phyloP scores from a whole-genome alignment of 2,113 vertebrate species.

The Columbina picui region DNA sequence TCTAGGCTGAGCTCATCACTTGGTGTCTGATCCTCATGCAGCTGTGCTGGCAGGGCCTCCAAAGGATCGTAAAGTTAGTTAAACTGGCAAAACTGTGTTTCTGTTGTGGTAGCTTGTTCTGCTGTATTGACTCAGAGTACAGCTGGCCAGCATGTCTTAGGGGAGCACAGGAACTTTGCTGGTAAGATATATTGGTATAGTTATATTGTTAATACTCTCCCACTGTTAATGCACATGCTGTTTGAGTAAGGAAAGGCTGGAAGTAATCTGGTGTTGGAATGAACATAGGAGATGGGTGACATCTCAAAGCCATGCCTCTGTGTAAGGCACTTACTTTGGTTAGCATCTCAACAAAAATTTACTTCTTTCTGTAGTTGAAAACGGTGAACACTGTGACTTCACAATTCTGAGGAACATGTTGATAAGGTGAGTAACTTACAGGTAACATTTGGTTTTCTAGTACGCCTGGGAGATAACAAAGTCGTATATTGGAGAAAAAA shows the following conservation, averaged over 20 bases:
- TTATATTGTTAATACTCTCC: neutral
- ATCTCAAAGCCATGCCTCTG: neutral
- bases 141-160: neutral
- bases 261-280: neutral
- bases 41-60: neutral
- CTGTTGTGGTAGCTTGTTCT: neutral
- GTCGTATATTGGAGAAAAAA: neutral
- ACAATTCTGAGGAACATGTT: conserved; percentile 99
- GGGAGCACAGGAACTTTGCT: neutral
- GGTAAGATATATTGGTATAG: neutral
- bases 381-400: conserved; percentile 97
- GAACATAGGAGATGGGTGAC: neutral
- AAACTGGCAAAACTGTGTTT: neutral
- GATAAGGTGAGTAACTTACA: conserved; percentile 86
- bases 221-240: neutral
- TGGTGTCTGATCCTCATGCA: neutral
- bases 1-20: neutral
- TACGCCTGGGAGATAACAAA: neutral
- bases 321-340: neutral
- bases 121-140: neutral
- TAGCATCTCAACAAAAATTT: neutral
- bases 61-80: neutral
- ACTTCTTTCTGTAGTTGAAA: conserved; percentile 85
- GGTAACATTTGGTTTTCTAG: neutral
- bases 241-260: neutral